A percentile compares a stretch with the other conserved stretches of the same genome.
Evolutionary conservation across 2,797 vertebrate genomes (phyloP).

Genomic region (Paratrypauchen microcephalus): DNA sequence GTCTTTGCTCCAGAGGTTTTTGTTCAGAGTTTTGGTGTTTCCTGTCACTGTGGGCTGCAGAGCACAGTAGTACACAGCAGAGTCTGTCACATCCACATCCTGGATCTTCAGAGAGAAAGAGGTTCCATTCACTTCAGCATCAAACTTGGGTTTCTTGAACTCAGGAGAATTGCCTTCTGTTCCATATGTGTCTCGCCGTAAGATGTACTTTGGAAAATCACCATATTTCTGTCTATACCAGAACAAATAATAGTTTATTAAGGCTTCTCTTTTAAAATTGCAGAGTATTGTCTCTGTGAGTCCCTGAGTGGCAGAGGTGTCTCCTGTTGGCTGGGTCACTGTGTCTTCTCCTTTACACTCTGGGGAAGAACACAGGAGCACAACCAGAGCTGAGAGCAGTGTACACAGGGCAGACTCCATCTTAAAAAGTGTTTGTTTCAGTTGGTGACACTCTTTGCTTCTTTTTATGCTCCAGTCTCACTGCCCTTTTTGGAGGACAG

Average conservation of each 20-base stretch:
- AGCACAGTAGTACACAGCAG: too few species aligned
- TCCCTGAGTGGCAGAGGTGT: too few species aligned
- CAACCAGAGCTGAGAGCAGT: too few species aligned
- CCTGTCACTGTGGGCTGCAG: slow-evolving; percentile 24
- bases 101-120: not conserved
- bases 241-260: not conserved
- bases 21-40: slow-evolving; percentile 14
- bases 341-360: too few species aligned
- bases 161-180: not conserved
- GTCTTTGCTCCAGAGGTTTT: slow-evolving; percentile 6
- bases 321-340: too few species aligned
- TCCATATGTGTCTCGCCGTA: not conserved
- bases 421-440: not conserved
- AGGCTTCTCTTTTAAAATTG: too few species aligned
- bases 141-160: too few species aligned
- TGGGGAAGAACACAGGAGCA: too few species aligned
- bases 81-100: not conserved
- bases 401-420: slow-evolving; percentile 2
- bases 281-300: too few species aligned
- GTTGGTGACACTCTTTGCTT: not conserved
- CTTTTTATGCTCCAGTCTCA: not conserved
- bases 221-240: not conserved
- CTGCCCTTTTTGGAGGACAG: not conserved
- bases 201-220: too few species aligned
- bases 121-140: too few species aligned